These are phyloP conservation scores for Cynocephalus volans DNA, from an alignment of 2,113 vertebrate genomes.

Conservation along the genomic window DNA sequence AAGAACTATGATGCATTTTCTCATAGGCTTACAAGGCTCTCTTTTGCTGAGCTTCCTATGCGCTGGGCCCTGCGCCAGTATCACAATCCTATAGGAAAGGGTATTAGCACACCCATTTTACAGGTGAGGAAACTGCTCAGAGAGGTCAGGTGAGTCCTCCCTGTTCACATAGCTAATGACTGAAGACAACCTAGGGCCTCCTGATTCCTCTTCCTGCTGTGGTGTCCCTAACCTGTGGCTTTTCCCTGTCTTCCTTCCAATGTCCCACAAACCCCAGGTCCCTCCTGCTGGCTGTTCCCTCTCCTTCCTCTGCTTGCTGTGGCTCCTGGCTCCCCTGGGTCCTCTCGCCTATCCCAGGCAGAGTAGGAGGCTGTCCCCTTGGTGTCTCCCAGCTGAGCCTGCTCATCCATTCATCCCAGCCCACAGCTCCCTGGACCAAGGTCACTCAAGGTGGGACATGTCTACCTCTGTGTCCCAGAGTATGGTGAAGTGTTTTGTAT, in stretches of 20 bases:
- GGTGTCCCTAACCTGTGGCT: background rate
- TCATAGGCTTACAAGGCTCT: background rate
- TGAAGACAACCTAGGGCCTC: background rate
- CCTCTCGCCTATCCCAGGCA: background rate
- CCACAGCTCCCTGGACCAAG: background rate
- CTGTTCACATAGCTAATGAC: background rate
- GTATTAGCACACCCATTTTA: background rate
- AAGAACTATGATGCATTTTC: background rate
- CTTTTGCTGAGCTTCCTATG: background rate
- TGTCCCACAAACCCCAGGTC: background rate
- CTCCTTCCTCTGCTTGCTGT: background rate
- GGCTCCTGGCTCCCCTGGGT: background rate
- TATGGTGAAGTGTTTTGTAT: background rate
- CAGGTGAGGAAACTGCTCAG: background rate
- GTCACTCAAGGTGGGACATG: background rate
- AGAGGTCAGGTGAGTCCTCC: background rate
- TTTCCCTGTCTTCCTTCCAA: background rate
- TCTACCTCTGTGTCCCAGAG: background rate
- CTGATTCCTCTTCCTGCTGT: background rate
- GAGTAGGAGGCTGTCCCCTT: background rate
- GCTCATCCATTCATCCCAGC: background rate
- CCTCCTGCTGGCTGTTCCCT: background rate
- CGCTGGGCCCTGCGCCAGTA: rapidly evolving
- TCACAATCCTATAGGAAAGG: background rate
- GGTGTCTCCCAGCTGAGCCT: background rate